Conservation (phyloP, 2,113 vertebrate genomes). For the Chroicocephalus ridibundus region DNA sequence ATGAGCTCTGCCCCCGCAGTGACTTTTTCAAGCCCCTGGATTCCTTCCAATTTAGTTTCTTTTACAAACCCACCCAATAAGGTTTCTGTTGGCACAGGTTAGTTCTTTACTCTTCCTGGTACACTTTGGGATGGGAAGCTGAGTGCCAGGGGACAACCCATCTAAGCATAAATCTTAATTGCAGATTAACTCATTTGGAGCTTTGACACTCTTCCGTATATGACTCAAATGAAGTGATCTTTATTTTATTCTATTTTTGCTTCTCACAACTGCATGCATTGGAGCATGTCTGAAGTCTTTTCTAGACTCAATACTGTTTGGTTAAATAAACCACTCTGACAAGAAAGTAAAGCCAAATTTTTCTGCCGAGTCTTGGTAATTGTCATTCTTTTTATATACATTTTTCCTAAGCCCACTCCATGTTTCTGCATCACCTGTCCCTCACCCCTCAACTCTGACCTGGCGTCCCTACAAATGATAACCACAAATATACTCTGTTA, state of each 20-base stretch:
- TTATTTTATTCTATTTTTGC: background rate
- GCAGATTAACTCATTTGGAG: background rate
- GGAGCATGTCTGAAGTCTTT: constrained; percentile 36
- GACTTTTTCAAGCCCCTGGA: background rate
- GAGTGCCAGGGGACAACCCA: background rate
- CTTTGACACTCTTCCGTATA: background rate
- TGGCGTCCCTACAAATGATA: background rate
- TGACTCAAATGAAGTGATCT: background rate
- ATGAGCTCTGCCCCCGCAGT: background rate
- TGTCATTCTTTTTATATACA: background rate
- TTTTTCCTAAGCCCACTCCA: background rate
- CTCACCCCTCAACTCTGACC: background rate
- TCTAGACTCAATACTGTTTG: background rate
- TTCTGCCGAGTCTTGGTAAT: background rate
- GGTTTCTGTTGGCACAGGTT: background rate
- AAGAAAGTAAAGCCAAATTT: constrained; percentile 22
- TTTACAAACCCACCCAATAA: background rate
- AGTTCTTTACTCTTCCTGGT: background rate
- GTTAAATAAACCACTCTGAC: constrained; percentile 34
- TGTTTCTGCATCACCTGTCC: background rate
- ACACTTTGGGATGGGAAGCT: background rate
- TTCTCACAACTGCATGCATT: constrained; percentile 13
- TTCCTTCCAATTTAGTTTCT: background rate
- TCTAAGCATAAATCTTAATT: background rate
- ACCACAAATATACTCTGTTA: background rate